Base-by-base conservation (phyloP, 2,797 vertebrate species). In the Falco naumanni region DNA sequence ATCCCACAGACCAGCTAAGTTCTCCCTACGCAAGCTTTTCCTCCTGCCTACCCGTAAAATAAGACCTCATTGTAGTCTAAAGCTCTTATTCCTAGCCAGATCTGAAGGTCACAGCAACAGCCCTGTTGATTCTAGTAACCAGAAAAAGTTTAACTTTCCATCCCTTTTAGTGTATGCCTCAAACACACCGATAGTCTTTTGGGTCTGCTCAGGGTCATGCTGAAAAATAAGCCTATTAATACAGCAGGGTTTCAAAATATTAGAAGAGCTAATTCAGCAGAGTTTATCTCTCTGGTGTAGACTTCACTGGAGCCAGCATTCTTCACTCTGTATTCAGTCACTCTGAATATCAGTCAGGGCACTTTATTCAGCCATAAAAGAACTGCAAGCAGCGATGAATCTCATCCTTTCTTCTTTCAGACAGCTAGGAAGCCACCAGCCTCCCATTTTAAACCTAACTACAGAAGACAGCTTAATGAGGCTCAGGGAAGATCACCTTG, bases 301-400 rank as follows among this genome's bases (percentile, higher is more conserved):
- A 83, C 82, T 87, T 54, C 72, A 60, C 57, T 51, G 88, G 76
- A 92, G 93, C 83, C 88, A 93, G 65, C 80, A 88, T 87, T 81
- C 90, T 80, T 92, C 86, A 24, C 84, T 60, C 86, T 87, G 76
- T 61, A 68, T 85, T 83, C 93, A 89, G 93, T 81, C 80, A 82
- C 89, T 79, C 92, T 93, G 89, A 92, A 34, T 92, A 91, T 87
- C 89, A 82, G 34, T 51, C 93, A 94, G 90, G 81, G 43, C 65
- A 29, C 70, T 95, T 84, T 68, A 76, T 74, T 79, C 76, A 92
- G 84, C 51, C 93, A 92, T 60, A 70, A 92, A 95, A 83, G 90
- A 87, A 13, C 59, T 78, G 82, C 85, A 86, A 77, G 84, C 92
- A 91, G 61, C 84, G 74, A 74, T 84, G 70, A 68, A 96, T 82